Percentiles rank a stretch among this genome's conserved stretches.
Evolutionary conservation across 2,113 vertebrate genomes (phyloP).

Genomic region (Aythya baeri): DNA sequence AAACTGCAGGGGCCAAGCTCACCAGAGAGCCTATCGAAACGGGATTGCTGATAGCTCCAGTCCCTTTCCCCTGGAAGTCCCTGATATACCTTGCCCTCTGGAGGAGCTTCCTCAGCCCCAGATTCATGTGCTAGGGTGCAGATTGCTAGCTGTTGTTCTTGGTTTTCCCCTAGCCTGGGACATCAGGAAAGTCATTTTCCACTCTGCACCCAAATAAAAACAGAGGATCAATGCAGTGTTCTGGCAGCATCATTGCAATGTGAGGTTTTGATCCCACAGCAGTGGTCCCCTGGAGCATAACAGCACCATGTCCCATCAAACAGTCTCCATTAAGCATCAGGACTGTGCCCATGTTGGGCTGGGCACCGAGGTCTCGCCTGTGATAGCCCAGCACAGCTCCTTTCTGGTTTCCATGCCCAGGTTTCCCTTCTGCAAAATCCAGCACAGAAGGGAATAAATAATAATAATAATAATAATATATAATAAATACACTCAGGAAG

Average conservation of each 20-base stretch:
- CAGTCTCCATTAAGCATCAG: background rate
- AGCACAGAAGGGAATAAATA: background rate
- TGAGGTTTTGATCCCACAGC: accelerated
- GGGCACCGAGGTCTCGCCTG: background rate
- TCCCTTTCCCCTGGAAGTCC: background rate
- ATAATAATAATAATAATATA: no score
- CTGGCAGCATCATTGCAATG: background rate
- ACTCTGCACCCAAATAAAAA: background rate
- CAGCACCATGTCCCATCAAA: background rate
- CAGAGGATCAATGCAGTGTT: background rate
- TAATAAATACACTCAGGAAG: background rate
- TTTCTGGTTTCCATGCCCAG: background rate
- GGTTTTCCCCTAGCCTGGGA: background rate
- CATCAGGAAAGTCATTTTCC: background rate
- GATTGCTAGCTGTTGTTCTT: background rate
- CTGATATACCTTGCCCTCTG: background rate
- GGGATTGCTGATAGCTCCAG: background rate
- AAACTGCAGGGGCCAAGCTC: background rate
- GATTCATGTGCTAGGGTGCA: background rate
- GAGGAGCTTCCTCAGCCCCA: background rate
- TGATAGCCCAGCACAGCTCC: background rate
- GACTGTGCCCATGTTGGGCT: background rate
- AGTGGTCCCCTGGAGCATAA: no score
- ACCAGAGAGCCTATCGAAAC: background rate
- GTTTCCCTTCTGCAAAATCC: background rate